Evolutionary conservation across 2,888 invertebrate species (phyloP).

Genomic region (Cheilosia variabilis): DNA sequence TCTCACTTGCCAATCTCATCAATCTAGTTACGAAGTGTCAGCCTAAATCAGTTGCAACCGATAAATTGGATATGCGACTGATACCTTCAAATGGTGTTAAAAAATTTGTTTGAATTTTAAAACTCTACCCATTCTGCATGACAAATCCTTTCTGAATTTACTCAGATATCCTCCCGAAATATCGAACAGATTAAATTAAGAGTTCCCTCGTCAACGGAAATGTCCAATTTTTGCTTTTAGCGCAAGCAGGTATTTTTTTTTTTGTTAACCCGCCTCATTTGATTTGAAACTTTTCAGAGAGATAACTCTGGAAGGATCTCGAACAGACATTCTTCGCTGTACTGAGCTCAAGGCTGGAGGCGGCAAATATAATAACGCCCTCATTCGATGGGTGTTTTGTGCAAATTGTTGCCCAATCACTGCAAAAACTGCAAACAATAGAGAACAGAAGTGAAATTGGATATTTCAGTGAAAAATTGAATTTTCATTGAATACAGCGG

Average conservation of each 20-base stretch:
- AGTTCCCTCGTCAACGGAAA: conserved; percentile 16
- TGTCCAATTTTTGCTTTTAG: background rate
- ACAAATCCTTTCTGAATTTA: too few relatives aligned
- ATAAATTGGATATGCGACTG: too few relatives aligned
- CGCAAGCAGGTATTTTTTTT: background rate
- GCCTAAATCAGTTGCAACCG: too few relatives aligned
- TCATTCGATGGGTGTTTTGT: conserved; percentile 8
- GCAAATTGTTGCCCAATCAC: conserved; percentile 21
- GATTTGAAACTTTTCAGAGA: background rate
- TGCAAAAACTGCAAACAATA: conserved; percentile 34
- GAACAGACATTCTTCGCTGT: background rate
- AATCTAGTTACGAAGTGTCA: too few relatives aligned
- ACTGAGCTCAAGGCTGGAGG: background rate
- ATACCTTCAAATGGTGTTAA: too few relatives aligned
- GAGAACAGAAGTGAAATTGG: conserved; percentile 14
- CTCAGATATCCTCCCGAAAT: background rate
- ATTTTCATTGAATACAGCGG: conserved; percentile 21
- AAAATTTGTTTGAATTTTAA: too few relatives aligned
- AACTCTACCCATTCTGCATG: too few relatives aligned
- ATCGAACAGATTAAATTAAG: conserved; percentile 14
- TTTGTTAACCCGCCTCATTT: background rate
- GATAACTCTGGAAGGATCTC: background rate
- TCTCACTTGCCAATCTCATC: too few relatives aligned
- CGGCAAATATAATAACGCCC: conserved; percentile 24
- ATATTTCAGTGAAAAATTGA: conserved; percentile 23